Evolutionary conservation across 2,888 invertebrate species (phyloP), one percentile per base, ranked within the genome.

Genomic region (Leptogaster cylindrica): DNA sequence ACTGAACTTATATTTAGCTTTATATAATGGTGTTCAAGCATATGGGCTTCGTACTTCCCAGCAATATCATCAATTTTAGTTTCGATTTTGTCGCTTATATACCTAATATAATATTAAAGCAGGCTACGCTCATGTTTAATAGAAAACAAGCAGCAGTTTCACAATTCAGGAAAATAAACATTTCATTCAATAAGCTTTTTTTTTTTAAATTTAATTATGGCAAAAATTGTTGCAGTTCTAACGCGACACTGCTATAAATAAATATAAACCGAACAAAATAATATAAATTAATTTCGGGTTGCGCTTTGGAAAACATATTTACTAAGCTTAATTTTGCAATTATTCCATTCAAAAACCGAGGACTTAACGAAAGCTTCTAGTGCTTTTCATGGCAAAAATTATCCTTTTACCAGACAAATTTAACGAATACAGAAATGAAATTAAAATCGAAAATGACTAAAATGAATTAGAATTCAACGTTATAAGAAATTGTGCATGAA

Each of bases 401-500:
- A 41, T 41, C 41, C 41, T 41, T 41, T 36, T 41, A 18, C 41
- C 14, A 7, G 18, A 41, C 41, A 41, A 41, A 41, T 6, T 41
- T 16, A 16, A 41, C 36, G 36, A 36, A 41, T 41, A 41, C 6
- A 16, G 41, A 3, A 3, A 14, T 18, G 14, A 41, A 10, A 8
- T 31, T 31, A 31, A 31, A 41, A 41, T 14, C 41, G n/a, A n/a
- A n/a, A n/a, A n/a, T n/a, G n/a, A n/a, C 14, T 18, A 41, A 10
- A 39, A 39, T 12, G 39, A 14, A 41, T n/a, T 3, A 41, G 41
- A 41, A 41, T n/a, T 41, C 16, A 55, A 36, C n/a, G 23, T 23
- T 55, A 39, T 8, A 20, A 55, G 25, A 55, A 55, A 55, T 23
- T 23, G 55, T 55, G 55, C 55, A n/a, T n/a, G 20, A 31, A 52